phyloP scores from a whole-genome alignment of 2,888 invertebrate species.

The Meandrusa payeni region DNA sequence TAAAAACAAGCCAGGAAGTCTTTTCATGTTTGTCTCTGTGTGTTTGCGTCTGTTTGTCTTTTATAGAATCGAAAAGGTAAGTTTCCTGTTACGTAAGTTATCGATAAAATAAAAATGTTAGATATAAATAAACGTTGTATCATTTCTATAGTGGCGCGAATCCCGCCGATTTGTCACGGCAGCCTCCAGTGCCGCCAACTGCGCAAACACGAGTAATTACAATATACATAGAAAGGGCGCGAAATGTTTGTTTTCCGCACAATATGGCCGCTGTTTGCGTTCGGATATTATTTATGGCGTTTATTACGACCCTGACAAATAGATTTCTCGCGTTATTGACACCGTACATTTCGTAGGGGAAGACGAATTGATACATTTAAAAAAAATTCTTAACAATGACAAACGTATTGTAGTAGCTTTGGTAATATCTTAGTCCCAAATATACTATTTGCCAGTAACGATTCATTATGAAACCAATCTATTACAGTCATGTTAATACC shows the following conservation, averaged over 20 bases:
- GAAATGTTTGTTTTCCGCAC: slow-evolving; percentile 40
- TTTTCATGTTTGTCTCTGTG: too few species aligned
- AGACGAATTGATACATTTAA: slow-evolving; percentile 5
- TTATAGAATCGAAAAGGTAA: too few species aligned
- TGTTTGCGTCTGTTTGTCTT: too few species aligned
- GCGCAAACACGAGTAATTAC: slow-evolving; percentile 41
- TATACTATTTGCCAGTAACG: too few species aligned
- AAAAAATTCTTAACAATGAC: too few species aligned
- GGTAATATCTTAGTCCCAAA: too few species aligned
- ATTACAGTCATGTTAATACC: too few species aligned
- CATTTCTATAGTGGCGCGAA: neutral
- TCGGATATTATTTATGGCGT: slow-evolving; percentile 41
- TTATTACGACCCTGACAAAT: slow-evolving; percentile 37
- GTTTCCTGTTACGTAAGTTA: too few species aligned
- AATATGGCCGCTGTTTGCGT: slow-evolving; percentile 39
- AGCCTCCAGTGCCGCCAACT: slow-evolving; percentile 40
- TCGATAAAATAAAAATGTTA: too few species aligned
- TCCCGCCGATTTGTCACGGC: slow-evolving; percentile 59
- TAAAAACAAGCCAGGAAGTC: too few species aligned
- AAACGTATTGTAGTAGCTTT: too few species aligned
- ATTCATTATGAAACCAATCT: too few species aligned
- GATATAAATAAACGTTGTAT: neutral
- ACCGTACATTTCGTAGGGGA: slow-evolving; percentile 29
- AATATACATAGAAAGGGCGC: slow-evolving; percentile 38
- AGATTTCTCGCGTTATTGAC: slow-evolving; percentile 39